These are phyloP conservation scores for Pardalotus punctatus DNA, from an alignment of 2,113 vertebrate species.

Conservation along the genomic window DNA sequence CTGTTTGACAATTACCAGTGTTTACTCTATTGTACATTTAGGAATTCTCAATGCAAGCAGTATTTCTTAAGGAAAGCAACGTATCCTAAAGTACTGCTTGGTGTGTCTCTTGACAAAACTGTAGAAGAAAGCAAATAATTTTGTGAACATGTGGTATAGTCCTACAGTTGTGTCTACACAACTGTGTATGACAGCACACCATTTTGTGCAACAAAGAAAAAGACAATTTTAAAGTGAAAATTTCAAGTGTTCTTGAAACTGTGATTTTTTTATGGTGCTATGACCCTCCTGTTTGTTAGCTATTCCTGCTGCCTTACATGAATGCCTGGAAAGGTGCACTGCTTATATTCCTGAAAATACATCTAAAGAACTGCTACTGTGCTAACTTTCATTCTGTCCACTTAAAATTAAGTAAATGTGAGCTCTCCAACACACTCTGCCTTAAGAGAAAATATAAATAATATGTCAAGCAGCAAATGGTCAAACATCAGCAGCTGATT, in stretches of 20 bases:
- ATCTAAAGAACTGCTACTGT: neutral
- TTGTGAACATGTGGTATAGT: neutral
- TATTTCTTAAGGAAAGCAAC: neutral
- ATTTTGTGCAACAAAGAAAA: neutral
- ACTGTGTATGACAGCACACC: neutral
- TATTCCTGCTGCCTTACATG: neutral
- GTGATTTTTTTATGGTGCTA: fast-evolving
- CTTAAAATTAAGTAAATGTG: neutral
- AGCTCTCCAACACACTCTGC: neutral
- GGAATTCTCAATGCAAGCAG: neutral
- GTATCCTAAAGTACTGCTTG: neutral
- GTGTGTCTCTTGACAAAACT: neutral
- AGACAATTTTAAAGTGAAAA: neutral
- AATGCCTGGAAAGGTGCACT: neutral
- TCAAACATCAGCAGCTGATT: neutral
- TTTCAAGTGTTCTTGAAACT: neutral
- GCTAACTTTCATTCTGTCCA: neutral
- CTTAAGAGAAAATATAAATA: neutral
- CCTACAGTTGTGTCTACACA: neutral
- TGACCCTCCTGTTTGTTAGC: neutral
- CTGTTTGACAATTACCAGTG: neutral
- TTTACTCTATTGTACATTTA: neutral
- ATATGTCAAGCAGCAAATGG: neutral
- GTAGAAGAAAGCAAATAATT: neutral
- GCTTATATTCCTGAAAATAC: neutral